phyloP scores from a whole-genome alignment of 2,888 invertebrate genomes.

The Gymnosoma rotundatum region DNA sequence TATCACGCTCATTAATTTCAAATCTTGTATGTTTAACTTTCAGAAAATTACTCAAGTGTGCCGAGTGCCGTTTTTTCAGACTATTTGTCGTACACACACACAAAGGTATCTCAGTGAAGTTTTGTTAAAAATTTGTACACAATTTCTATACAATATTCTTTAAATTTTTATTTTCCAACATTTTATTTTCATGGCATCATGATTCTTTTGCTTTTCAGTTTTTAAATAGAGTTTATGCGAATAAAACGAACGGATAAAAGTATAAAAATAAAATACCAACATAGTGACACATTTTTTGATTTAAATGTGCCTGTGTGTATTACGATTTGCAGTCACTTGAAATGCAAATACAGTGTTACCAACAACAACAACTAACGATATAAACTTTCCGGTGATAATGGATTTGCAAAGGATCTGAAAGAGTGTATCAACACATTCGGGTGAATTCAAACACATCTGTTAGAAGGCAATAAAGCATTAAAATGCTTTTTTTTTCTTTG shows the following conservation, averaged over 20 bases:
- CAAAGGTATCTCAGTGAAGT: neutral
- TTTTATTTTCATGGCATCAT: neutral
- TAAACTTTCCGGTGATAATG: neutral
- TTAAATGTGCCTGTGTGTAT: conserved; percentile 7
- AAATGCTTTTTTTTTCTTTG: conserved; percentile 23
- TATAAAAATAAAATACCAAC: neutral
- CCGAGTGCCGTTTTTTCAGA: neutral
- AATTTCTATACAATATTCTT: conserved; percentile 12
- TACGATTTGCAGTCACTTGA: neutral
- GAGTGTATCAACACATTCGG: conserved; percentile 25
- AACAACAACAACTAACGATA: conserved; percentile 1
- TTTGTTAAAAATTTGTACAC: conserved; percentile 10
- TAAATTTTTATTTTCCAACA: neutral
- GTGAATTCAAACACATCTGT: conserved; percentile 23
- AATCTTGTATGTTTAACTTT: too few species aligned
- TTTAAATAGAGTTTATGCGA: neutral
- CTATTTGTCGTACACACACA: conserved; percentile 14
- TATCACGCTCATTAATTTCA: too few species aligned
- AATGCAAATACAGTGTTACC: conserved; percentile 23
- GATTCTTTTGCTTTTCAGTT: neutral
- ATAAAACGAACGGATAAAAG: neutral
- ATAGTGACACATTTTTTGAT: conserved; percentile 5
- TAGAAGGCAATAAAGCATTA: conserved; percentile 59
- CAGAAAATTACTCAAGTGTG: neutral
- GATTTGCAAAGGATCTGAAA: conserved; percentile 2